phyloP scores from a whole-genome alignment of 2,888 invertebrate genomes.

The Euzetes globulus region DNA sequence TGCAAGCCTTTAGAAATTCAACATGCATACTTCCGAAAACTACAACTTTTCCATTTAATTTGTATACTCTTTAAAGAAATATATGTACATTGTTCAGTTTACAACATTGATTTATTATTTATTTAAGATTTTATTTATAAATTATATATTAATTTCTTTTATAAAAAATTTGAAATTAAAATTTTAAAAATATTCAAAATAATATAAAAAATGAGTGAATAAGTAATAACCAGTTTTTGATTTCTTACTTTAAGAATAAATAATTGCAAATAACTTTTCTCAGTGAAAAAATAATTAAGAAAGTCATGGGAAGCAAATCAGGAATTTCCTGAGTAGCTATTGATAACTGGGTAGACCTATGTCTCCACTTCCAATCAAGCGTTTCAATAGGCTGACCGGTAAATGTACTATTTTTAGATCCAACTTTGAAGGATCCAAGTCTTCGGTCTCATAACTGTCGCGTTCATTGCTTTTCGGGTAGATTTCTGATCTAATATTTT shows the following conservation, averaged over 20 bases:
- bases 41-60: no score
- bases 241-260: neutral
- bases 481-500: neutral
- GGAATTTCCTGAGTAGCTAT: neutral
- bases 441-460: conserved; percentile 17
- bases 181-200: no score
- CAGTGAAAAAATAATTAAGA: neutral
- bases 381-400: conserved; percentile 32
- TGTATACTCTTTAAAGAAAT: no score
- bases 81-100: no score
- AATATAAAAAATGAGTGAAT: no score
- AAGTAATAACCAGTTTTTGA: neutral
- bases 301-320: neutral
- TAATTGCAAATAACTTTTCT: neutral
- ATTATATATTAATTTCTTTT: no score
- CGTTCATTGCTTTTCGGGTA: neutral
- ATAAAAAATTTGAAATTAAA: no score
- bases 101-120: no score
- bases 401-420: conserved; percentile 35
- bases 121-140: no score
- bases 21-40: no score
- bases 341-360: conserved; percentile 14
- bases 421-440: conserved; percentile 32
- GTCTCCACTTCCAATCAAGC: conserved; percentile 22
- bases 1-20: no score